A percentile compares a stretch with the other conserved stretches of the same genome.
These are phyloP conservation scores for Ceyx erithaca DNA, from an alignment of 2,797 vertebrate genomes.

Conservation along the genomic window DNA sequence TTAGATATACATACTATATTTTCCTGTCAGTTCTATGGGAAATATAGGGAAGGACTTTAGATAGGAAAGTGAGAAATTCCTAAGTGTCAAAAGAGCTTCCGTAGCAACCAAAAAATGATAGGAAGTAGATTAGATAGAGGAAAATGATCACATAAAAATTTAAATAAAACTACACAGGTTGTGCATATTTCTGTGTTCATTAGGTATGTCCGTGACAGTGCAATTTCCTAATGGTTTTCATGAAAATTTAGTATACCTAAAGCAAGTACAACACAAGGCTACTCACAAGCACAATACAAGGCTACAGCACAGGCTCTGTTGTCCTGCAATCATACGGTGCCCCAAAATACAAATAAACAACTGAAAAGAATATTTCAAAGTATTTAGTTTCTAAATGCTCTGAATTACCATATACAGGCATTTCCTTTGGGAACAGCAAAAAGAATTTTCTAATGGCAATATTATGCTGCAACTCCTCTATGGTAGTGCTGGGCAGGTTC, in stretches of 20 bases:
- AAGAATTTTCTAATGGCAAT: background rate
- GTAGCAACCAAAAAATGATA: background rate
- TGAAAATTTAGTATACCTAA: background rate
- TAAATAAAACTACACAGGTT: background rate
- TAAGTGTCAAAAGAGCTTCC: background rate
- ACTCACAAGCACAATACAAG: background rate
- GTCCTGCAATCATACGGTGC: background rate
- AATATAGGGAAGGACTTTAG: background rate
- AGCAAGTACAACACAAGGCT: background rate
- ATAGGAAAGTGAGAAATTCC: background rate
- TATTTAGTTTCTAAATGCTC: background rate
- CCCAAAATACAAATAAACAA: background rate
- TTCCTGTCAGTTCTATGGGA: background rate
- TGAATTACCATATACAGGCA: fast-evolving
- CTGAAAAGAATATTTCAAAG: background rate
- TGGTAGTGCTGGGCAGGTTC: background rate
- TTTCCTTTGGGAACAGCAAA: background rate
- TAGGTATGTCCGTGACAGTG: background rate
- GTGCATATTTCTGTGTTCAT: background rate
- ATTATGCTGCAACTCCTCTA: background rate
- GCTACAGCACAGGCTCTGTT: background rate
- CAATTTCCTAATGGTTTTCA: background rate
- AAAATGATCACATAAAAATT: background rate
- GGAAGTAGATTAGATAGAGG: background rate
- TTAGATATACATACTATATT: background rate